Evolutionary conservation across 1,140 invertebrate genomes (phyloP).

Genomic region (Cecropterus lyciades): DNA sequence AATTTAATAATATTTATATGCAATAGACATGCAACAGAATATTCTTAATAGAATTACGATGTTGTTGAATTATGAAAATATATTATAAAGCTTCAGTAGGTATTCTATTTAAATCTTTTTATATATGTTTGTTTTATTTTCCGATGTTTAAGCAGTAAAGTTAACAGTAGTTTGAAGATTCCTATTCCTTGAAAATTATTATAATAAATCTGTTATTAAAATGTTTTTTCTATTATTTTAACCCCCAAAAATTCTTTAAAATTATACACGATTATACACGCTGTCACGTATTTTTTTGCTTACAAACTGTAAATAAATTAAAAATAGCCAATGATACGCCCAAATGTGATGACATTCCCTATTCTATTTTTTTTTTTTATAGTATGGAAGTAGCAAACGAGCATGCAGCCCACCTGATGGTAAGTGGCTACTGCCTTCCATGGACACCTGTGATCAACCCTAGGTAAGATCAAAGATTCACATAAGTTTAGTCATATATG

Average conservation of each 20-base stretch:
- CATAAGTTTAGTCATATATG: too few species aligned
- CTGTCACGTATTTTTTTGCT: too few species aligned
- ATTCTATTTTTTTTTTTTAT: too few species aligned
- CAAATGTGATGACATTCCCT: too few species aligned
- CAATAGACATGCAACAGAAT: conserved; percentile 22
- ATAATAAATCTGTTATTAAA: conserved; percentile 73
- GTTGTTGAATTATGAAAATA: not conserved
- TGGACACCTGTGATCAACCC: too few species aligned
- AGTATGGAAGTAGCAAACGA: too few species aligned
- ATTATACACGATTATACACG: not conserved
- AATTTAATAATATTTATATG: conserved; percentile 17
- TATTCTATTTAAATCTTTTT: not conserved
- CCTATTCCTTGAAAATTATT: conserved; percentile 62
- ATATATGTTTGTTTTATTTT: not conserved
- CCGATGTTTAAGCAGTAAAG: conserved; percentile 59
- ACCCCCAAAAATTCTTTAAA: not conserved
- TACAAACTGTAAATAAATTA: too few species aligned
- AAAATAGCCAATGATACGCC: too few species aligned
- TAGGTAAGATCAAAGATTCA: too few species aligned
- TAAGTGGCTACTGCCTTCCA: too few species aligned
- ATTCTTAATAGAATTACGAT: conserved; percentile 14
- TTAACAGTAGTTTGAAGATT: conserved; percentile 51
- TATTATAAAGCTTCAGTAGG: not conserved
- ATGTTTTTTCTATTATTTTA: conserved; percentile 44
- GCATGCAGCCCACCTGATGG: too few species aligned